These are phyloP conservation scores for Aurelia aurita complex sp. Pacific DNA, from an alignment of 30 jellyfish, hydroid and myxozoan species.

Conservation along the genomic window DNA sequence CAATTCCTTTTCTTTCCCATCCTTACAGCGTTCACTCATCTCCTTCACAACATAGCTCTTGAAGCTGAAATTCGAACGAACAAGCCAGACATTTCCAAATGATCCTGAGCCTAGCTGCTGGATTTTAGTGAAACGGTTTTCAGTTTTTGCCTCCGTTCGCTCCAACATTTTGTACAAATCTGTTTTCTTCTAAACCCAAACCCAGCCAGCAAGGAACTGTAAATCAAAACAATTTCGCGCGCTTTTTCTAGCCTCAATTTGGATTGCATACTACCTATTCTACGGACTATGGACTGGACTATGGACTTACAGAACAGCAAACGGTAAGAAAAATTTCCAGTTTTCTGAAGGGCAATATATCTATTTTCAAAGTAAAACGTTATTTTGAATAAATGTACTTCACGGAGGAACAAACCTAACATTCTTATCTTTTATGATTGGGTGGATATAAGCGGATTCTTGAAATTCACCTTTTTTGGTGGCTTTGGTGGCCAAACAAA, in stretches of 20 bases:
- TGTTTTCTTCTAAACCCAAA: background rate
- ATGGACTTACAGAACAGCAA: no score
- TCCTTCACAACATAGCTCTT: conserved; percentile 66
- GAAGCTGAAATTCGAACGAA: conserved; percentile 46
- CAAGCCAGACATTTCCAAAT: conserved; percentile 79
- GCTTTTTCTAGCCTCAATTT: background rate
- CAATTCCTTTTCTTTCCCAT: conserved; percentile 39
- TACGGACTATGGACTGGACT: no score
- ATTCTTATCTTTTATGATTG: no score
- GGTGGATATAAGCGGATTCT: no score
- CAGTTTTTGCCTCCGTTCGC: background rate
- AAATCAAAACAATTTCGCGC: background rate
- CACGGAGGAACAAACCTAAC: no score
- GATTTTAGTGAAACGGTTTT: conserved; percentile 34
- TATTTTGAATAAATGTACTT: no score
- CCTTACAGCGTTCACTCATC: conserved; percentile 33
- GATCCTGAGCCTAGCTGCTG: conserved; percentile 69
- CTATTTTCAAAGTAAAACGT: no score
- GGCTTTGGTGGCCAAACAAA: no score
- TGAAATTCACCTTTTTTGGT: no score
- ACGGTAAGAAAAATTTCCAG: no score
- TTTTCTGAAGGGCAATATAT: no score
- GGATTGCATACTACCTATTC: background rate
- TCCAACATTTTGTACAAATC: background rate
- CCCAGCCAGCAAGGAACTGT: no score